phyloP scores from a whole-genome alignment of 2,797 vertebrate genomes.

The Dendrocincla tyrannina region DNA sequence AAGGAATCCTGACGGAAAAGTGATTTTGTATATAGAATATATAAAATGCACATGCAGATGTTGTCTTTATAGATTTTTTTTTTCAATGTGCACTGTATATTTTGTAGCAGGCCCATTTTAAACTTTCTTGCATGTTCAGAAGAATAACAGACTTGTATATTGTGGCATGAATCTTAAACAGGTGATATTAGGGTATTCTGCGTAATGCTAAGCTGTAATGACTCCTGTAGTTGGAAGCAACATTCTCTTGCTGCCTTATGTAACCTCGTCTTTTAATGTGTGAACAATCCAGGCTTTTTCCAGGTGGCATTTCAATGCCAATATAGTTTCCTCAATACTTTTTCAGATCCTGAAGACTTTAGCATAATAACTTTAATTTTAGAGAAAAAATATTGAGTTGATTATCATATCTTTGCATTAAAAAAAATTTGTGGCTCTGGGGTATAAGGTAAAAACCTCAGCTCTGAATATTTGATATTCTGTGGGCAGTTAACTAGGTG shows the following conservation, averaged over 20 bases:
- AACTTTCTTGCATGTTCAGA: background rate
- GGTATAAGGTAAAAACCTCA: no score
- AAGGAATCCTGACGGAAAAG: background rate
- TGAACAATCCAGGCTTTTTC: no score
- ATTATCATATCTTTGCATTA: no score
- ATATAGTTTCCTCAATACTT: no score
- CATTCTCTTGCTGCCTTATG: background rate
- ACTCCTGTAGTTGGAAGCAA: background rate
- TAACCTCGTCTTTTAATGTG: background rate
- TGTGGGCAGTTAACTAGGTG: no score
- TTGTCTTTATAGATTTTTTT: background rate
- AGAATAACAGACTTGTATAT: background rate
- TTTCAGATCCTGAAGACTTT: no score
- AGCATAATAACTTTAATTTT: no score
- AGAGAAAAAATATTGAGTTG: no score
- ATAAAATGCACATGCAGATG: background rate
- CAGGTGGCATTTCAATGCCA: no score
- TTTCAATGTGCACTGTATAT: background rate
- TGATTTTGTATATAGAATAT: background rate
- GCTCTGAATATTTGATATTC: no score
- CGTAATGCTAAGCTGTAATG: background rate
- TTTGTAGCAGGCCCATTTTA: background rate
- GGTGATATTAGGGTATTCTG: background rate
- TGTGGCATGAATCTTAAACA: no score
- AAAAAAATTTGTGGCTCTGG: no score